Percentiles rank a stretch among this genome's conserved stretches.
Evolutionary conservation across 2,888 invertebrate genomes (phyloP).

Genomic region (Teleogryllus oceanicus): DNA sequence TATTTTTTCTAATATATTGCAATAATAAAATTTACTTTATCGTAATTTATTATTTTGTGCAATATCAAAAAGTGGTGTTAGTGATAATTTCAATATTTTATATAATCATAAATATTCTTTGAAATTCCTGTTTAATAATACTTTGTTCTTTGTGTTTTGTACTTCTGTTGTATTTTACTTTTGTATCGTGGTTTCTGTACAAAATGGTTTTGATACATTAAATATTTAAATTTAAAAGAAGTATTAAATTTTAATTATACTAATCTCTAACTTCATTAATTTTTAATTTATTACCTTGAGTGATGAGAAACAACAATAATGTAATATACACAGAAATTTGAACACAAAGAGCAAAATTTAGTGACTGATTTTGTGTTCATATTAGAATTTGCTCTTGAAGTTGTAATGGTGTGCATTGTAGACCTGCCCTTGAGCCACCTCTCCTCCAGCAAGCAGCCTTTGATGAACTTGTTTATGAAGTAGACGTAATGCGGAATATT

Average conservation of each 20-base stretch:
- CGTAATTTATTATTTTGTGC: too few species aligned
- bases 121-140: too few species aligned
- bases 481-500: conserved; percentile 80
- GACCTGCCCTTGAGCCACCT: conserved; percentile 69
- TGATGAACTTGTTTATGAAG: conserved; percentile 73
- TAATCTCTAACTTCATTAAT: conserved; percentile 21
- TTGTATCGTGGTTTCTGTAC: conserved; percentile 36
- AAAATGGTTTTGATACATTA: not conserved
- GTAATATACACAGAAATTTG: too few species aligned
- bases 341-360: too few species aligned
- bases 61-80: too few species aligned
- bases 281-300: conserved; percentile 12
- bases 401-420: conserved; percentile 39
- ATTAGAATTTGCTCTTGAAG: not conserved
- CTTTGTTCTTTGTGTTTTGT: conserved; percentile 11
- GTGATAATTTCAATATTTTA: too few species aligned
- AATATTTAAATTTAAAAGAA: not conserved
- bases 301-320: too few species aligned
- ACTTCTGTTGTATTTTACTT: conserved; percentile 23
- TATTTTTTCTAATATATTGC: too few species aligned
- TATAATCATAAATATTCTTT: too few species aligned
- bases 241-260: not conserved
- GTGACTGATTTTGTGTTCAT: not conserved
- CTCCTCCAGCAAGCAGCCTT: conserved; percentile 81
- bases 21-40: too few species aligned